phyloP scores from a whole-genome alignment of 1,140 invertebrate genomes.

The Bathynomus jamesi region DNA sequence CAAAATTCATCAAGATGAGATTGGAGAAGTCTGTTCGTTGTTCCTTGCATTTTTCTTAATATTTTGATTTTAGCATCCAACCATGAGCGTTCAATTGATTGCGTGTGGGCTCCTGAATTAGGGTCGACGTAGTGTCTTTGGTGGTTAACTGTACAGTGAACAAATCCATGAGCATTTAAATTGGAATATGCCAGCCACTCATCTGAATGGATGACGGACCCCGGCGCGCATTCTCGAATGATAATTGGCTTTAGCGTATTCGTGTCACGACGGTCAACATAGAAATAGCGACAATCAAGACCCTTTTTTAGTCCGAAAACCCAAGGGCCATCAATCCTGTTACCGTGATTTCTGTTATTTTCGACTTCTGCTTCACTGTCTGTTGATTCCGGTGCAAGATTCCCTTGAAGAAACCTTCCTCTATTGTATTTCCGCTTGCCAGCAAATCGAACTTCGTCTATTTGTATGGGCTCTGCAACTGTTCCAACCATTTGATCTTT shows the following conservation, averaged over 20 bases:
- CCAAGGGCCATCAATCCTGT: constrained; percentile 1
- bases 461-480: not conserved
- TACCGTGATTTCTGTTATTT: constrained; percentile 4
- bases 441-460: not conserved
- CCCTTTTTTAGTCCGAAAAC: constrained; percentile 1
- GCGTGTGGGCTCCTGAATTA: not conserved
- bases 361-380: not conserved
- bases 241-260: not conserved
- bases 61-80: not conserved
- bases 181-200: not conserved
- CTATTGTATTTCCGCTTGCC: not conserved
- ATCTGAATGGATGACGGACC: not conserved
- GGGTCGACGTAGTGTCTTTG: not conserved
- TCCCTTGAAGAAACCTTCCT: not conserved
- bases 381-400: not conserved
- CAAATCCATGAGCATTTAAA: not conserved
- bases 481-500: not conserved
- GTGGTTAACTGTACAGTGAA: not conserved
- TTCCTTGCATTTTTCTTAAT: not conserved
- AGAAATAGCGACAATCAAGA: not conserved
- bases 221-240: not conserved
- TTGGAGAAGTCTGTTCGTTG: not conserved
- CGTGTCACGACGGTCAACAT: not conserved
- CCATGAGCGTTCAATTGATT: constrained; percentile 5
- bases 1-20: not conserved